A percentile compares a stretch with the other conserved stretches of the same genome.
These are phyloP conservation scores for Orchesella flavescens DNA, from an alignment of 2,888 invertebrate genomes.

Conservation along the genomic window DNA sequence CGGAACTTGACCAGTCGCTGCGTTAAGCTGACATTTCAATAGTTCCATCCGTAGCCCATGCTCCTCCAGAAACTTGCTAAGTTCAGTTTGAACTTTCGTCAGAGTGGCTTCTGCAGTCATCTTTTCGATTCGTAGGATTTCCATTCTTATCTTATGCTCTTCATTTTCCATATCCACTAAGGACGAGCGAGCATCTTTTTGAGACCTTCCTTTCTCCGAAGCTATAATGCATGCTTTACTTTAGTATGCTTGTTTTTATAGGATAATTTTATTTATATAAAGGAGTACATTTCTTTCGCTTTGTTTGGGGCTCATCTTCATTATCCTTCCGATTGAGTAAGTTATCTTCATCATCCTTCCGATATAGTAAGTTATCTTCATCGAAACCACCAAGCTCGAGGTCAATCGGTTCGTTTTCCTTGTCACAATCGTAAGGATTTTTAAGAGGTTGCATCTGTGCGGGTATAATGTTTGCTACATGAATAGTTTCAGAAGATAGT, in stretches of 20 bases:
- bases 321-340: no score
- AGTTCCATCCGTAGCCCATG: no score
- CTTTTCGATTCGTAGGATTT: background rate
- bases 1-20: no score
- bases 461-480: background rate
- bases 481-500: background rate
- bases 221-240: background rate
- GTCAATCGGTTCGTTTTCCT: background rate
- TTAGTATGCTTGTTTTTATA: background rate
- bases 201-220: background rate
- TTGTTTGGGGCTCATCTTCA: background rate
- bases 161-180: conserved; percentile 29
- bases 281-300: background rate
- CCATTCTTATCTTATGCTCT: conserved; percentile 19
- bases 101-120: background rate
- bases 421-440: background rate
- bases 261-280: background rate
- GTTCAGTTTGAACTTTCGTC: no score
- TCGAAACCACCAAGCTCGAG: background rate
- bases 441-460: background rate
- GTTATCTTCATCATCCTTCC: no score
- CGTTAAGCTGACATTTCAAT: no score
- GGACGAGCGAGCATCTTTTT: background rate
- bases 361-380: background rate
- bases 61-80: no score